phyloP scores from a whole-genome alignment of 2,797 vertebrate species.

The Pelobates cultripes region DNA sequence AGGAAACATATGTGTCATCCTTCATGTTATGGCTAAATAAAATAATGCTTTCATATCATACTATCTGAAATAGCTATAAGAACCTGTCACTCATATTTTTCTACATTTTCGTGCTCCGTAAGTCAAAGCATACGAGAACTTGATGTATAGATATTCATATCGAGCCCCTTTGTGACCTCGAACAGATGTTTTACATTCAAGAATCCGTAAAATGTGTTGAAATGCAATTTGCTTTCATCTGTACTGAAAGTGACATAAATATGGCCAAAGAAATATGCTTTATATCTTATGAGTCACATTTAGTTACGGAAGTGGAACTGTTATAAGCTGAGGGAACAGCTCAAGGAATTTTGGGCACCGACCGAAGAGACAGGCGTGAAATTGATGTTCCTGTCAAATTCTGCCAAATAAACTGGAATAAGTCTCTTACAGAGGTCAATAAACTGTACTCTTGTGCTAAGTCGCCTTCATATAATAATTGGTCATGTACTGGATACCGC shows the following conservation, averaged over 20 bases:
- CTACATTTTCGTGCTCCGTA: too few species aligned
- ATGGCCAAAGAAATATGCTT: slow-evolving; percentile 10
- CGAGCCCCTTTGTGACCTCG: background rate
- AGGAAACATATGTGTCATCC: too few species aligned
- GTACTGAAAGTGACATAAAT: background rate
- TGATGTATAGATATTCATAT: background rate
- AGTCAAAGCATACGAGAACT: too few species aligned
- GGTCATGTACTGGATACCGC: background rate
- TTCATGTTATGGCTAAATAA: too few species aligned
- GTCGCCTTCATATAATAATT: slow-evolving; percentile 14
- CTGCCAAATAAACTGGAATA: slow-evolving; percentile 36
- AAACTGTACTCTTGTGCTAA: slow-evolving; percentile 11
- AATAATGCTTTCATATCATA: too few species aligned
- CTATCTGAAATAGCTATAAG: too few species aligned
- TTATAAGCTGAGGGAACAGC: slow-evolving; percentile 25
- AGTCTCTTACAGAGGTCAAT: slow-evolving; percentile 34
- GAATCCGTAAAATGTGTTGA: background rate
- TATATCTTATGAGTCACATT: slow-evolving; percentile 17
- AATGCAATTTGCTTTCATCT: background rate
- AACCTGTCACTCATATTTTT: too few species aligned
- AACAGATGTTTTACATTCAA: background rate
- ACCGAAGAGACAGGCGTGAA: slow-evolving; percentile 34
- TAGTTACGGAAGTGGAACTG: slow-evolving; percentile 16
- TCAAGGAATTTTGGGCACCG: slow-evolving; percentile 24
- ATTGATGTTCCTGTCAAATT: slow-evolving; percentile 41